Evolutionary conservation across 1,140 invertebrate genomes (phyloP).

Genomic region (Bombus huntii): DNA sequence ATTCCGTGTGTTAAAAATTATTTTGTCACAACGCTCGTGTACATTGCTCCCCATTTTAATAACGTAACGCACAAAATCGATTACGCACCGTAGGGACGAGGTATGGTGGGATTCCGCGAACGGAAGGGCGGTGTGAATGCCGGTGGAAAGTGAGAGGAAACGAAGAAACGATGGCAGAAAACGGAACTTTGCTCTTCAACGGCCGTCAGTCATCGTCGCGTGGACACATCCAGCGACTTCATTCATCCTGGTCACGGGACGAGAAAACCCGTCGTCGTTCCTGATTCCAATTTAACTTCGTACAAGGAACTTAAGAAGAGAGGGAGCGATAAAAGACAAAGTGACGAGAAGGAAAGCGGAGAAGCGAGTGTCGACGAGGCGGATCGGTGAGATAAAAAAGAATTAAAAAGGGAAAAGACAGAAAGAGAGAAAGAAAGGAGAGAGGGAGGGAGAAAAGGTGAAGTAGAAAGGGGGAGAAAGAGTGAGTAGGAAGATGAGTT

Average conservation of each 20-base stretch:
- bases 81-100: slow-evolving; percentile 23
- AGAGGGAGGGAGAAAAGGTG: too few relatives aligned
- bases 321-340: neutral
- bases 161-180: slow-evolving; percentile 46
- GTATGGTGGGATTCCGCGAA: slow-evolving; percentile 42
- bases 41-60: neutral
- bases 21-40: too few relatives aligned
- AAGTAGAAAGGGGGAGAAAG: neutral
- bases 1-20: too few relatives aligned
- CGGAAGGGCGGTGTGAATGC: slow-evolving; percentile 33
- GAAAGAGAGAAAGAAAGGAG: neutral
- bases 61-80: neutral
- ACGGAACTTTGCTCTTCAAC: slow-evolving; percentile 26
- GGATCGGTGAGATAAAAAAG: neutral
- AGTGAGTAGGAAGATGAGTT: neutral
- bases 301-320: neutral
- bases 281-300: neutral
- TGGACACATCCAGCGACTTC: slow-evolving; percentile 51
- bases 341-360: neutral
- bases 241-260: slow-evolving; percentile 26
- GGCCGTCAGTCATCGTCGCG: slow-evolving; percentile 40
- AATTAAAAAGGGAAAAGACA: neutral
- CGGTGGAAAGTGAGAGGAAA: slow-evolving; percentile 42
- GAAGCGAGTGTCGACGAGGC: too few relatives aligned
- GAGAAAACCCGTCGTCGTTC: neutral